A percentile compares a stretch with the other conserved stretches of the same genome.
These are phyloP conservation scores for Lethocerus indicus DNA, from an alignment of 1,140 invertebrate species.

Conservation along the genomic window DNA sequence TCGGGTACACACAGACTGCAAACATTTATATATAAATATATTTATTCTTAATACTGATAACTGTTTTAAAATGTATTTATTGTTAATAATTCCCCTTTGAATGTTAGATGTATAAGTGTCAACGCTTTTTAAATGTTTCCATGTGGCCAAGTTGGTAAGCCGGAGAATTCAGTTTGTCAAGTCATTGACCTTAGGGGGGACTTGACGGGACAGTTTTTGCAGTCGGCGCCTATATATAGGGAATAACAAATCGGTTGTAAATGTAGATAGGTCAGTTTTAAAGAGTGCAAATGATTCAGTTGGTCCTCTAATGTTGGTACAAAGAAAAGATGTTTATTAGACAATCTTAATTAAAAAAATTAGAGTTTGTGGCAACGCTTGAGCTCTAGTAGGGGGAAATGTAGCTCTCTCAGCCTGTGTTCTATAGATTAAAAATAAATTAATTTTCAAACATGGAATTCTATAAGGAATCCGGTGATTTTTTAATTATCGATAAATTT, in stretches of 20 bases:
- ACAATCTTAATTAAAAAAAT: slow-evolving; percentile 11
- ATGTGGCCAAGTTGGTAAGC: slow-evolving; percentile 8
- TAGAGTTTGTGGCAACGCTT: too few relatives aligned
- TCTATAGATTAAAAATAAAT: too few relatives aligned
- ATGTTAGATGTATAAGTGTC: slow-evolving; percentile 7
- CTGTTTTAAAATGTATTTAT: slow-evolving; percentile 12
- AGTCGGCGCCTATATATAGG: too few relatives aligned
- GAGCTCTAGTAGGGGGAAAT: too few relatives aligned
- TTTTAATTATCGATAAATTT: too few relatives aligned
- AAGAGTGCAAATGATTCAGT: not conserved
- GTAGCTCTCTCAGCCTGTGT: too few relatives aligned
- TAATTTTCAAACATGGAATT: too few relatives aligned
- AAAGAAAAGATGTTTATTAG: slow-evolving; percentile 7
- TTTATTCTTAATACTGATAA: slow-evolving; percentile 12
- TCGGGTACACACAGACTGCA: slow-evolving; percentile 15
- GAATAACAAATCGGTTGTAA: too few relatives aligned
- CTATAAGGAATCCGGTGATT: too few relatives aligned
- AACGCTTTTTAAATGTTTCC: slow-evolving; percentile 6
- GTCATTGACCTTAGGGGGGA: too few relatives aligned
- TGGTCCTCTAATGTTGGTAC: slow-evolving; percentile 7
- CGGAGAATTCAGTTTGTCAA: not conserved
- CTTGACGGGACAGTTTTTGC: too few relatives aligned
- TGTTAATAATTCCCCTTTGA: slow-evolving; percentile 9
- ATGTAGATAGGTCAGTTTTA: not conserved
- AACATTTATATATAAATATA: slow-evolving; percentile 10